Evolutionary conservation across 2,888 invertebrate genomes (phyloP), one percentile per base, ranked within the genome.

Genomic region (Euzetes globulus): DNA sequence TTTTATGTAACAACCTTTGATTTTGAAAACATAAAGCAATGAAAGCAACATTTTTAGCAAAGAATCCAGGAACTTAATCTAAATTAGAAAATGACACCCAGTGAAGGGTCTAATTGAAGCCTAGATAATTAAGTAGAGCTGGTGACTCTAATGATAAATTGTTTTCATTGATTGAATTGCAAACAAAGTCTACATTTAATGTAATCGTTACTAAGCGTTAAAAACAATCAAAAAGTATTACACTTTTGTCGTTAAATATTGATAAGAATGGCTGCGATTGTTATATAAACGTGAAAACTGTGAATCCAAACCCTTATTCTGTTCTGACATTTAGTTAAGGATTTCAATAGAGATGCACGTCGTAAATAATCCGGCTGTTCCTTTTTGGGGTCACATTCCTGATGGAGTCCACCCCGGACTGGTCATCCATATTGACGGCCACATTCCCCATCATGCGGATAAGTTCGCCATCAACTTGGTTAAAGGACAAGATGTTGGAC

Each of bases 381-480:
- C 70, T 15, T 70, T 37, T 15, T 45, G 45, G 70, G 70, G 70
- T 15, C 70, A 70, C 15, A 70, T 70, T 9, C 70, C 70, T 2
- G 70, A 70, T 1, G 55, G 55, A 13, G 72, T 72, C 7, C 52
- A 33, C 9, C 55, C 58, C 4, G 72, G 72, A 17, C 45, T 50
- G 1, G 22, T 22, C 5, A 72, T 72, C 29, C 33, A 55, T 25
- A 17, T 72, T 1, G 55, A 50, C 13, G 72, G 72, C 11, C 72
- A 72, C 15, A 50, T 72, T 17, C 72, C 72, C 2, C 58, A 58
- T 22, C 58, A 55, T 41, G 2, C 72, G 5, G 72, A 72, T 4
- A 15, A n/a, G 3, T 72, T 72, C 25, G 50, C 19, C 27, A 72
- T 72, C 22, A 72, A 72, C 25, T 25, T 72, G 15, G 33, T 72